A percentile compares a stretch with the other conserved stretches of the same genome.
Conservation (phyloP, 2,888 invertebrate species). For the Hemistola chrysoprasaria region DNA sequence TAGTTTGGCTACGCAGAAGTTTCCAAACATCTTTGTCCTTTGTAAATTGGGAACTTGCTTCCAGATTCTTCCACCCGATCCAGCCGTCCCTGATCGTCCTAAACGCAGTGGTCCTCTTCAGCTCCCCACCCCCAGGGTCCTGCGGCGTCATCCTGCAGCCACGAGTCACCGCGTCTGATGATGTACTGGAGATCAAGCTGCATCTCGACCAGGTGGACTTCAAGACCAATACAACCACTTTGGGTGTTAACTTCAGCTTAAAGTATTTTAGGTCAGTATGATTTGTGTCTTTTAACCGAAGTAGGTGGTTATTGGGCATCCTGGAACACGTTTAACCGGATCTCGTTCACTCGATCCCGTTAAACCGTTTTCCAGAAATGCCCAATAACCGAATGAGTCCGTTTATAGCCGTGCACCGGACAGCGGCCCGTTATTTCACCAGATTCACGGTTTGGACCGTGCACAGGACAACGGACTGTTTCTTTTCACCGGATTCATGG, state of each 20-base stretch:
- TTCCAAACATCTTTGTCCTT: neutral
- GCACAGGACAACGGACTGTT: too few relatives aligned
- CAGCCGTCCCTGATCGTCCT: conserved; percentile 55
- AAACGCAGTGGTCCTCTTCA: conserved; percentile 58
- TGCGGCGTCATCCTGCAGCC: conserved; percentile 66
- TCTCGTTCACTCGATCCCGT: too few relatives aligned
- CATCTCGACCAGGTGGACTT: conserved; percentile 22
- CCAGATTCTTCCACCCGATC: conserved; percentile 56
- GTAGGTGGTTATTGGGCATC: too few relatives aligned
- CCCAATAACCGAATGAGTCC: too few relatives aligned
- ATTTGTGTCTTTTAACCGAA: neutral
- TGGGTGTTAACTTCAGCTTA: conserved; percentile 32
- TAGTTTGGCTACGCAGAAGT: too few relatives aligned
- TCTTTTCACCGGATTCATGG: too few relatives aligned
- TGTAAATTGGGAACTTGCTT: conserved; percentile 17
- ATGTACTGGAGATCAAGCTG: conserved; percentile 38
- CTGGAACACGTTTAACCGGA: too few relatives aligned
- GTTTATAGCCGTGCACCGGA: too few relatives aligned
- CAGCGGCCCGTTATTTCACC: too few relatives aligned
- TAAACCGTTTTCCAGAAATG: too few relatives aligned
- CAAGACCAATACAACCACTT: conserved; percentile 29
- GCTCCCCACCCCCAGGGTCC: conserved; percentile 57
- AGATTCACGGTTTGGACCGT: too few relatives aligned
- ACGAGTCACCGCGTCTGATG: conserved; percentile 33
- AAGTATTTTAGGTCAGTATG: conserved; percentile 49